Conservation (phyloP, 1,140 invertebrate species). For the Drosophila littoralis region DNA sequence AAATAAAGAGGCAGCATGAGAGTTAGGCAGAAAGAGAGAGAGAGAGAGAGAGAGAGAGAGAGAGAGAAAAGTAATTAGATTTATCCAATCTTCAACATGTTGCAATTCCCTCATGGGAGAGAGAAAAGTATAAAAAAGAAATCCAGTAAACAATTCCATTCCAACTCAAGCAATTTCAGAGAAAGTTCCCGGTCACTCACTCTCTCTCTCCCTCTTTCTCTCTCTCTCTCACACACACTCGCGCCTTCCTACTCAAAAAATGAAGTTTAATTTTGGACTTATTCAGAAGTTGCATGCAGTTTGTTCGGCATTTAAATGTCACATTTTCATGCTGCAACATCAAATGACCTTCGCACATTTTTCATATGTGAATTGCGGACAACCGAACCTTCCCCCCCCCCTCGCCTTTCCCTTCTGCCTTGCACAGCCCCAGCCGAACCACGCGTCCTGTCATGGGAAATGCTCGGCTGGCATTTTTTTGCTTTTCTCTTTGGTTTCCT, state of each 20-base stretch:
- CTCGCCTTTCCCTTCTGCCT: background rate
- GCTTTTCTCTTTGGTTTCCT: conserved; percentile 40
- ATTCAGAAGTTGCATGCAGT: conserved; percentile 3
- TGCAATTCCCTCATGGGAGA: too few species aligned
- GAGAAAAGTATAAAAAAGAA: too few species aligned
- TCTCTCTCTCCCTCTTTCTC: background rate
- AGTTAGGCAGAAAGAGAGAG: too few species aligned
- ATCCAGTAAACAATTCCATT: too few species aligned
- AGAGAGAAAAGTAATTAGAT: too few species aligned
- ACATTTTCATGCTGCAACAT: conserved; percentile 31
- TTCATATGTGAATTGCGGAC: conserved; percentile 55
- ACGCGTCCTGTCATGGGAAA: conserved; percentile 14
- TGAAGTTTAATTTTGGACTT: background rate
- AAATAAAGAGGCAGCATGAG: too few species aligned
- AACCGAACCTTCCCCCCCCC: background rate
- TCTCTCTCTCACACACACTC: background rate
- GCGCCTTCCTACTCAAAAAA: background rate
- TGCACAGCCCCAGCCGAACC: conserved; percentile 1
- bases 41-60: too few species aligned
- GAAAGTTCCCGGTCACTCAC: too few species aligned
- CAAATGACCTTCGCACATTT: conserved; percentile 69
- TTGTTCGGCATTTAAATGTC: conserved; percentile 43
- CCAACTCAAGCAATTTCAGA: too few species aligned
- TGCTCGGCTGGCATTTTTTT: conserved; percentile 30
- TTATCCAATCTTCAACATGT: too few species aligned